These are phyloP conservation scores for Megastigmus dorsalis DNA, from an alignment of 2,888 invertebrate species.

Conservation along the genomic window DNA sequence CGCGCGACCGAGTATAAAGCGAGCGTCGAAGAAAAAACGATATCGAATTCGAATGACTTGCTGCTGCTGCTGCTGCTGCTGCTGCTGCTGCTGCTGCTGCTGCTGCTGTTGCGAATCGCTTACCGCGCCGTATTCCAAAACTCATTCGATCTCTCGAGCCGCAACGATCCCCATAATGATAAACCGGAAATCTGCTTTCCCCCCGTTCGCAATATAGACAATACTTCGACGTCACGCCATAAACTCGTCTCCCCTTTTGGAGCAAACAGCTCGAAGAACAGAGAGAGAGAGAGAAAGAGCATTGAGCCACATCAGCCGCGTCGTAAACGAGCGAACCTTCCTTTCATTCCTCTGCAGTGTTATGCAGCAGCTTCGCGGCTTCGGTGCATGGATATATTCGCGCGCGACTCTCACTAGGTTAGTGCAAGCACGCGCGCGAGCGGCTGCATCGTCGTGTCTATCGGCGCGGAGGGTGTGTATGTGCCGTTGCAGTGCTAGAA, in stretches of 20 bases:
- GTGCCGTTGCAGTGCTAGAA: no score
- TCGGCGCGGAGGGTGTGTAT: neutral
- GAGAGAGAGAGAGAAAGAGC: no score
- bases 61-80: no score
- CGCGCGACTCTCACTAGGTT: conserved; percentile 39
- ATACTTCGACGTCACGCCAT: neutral
- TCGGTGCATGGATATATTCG: no score
- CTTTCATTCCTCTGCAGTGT: neutral
- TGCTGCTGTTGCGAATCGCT: no score
- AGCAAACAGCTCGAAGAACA: neutral
- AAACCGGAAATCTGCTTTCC: conserved; percentile 41
- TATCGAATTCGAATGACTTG: no score
- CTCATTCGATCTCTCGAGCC: no score
- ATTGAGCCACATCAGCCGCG: neutral
- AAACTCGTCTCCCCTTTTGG: conserved; percentile 11
- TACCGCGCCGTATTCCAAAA: no score
- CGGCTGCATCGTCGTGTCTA: conserved; percentile 34
- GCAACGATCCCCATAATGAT: conserved; percentile 39
- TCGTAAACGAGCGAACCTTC: conserved; percentile 15
- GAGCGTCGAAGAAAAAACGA: no score
- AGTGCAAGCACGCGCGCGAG: conserved; percentile 25
- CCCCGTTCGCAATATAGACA: neutral
- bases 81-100: no score
- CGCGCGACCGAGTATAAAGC: no score
- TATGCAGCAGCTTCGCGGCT: no score